Base-by-base conservation (phyloP, 2,888 invertebrate genomes). In the Cosmia trapezina region DNA sequence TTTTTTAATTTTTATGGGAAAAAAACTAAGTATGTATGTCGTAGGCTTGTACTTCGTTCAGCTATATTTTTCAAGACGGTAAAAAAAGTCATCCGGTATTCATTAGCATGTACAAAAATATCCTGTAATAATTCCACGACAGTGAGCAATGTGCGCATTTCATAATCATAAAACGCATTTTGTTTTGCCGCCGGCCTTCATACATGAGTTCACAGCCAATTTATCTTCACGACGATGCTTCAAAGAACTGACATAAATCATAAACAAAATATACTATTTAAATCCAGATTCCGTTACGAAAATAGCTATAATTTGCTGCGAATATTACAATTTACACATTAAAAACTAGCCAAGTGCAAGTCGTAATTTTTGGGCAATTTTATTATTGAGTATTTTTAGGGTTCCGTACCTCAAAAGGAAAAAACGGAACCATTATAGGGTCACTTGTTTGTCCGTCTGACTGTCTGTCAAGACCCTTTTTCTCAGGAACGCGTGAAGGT, bases 201-300 rank as follows among this genome's bases (percentile, higher is more conserved):
- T 37, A 56, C 28, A 59, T 60, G 62, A 69, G 47, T 56, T 70
- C 66, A 64, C 59, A 81, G 47, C 37, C 57, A 72, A 64, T 81
- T 70, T 60, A 61, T 64, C 49, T 53, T 54, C n/a, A n/a, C 56
- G 65, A 71, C 22, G 56, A 54, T 8, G 22, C 63, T 66, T 53
- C 66, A 69, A 70, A 79, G 70, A 73, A 54, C 78, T 65, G 73
- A 81, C 64, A 70, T 73, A 61, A 59, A 56, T 78, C 57, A 73
- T 81, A 81, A 70, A 81, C 70, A 73, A 72, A 63, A 43, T 53
- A 43, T 53, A 22, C 22, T 56, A 63, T 65, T 70, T 37, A 64
- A 17, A 70, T 37, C 17, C 53, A 57, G 59, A 62, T 67, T 59
- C 61, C 57, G 70, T 61, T 70, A 64, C 70, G 11, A 61, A 70